These are phyloP conservation scores for Puntigrus tetrazona DNA, from an alignment of 2,113 vertebrate species.

Conservation along the genomic window DNA sequence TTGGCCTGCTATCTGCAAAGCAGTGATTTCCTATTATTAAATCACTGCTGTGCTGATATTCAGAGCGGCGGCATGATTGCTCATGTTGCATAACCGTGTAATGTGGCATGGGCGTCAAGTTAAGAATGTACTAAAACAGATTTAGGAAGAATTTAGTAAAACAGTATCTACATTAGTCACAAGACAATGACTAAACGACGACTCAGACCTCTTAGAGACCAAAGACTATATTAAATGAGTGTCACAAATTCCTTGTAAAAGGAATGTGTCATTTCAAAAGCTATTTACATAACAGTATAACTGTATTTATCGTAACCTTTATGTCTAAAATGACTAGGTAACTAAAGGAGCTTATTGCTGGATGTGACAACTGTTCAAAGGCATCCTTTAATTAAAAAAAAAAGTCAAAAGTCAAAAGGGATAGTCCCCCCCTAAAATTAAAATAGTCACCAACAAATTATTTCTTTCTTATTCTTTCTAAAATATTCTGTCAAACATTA, in stretches of 20 bases:
- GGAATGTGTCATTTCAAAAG: slow-evolving; percentile 31
- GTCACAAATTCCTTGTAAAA: slow-evolving; percentile 35
- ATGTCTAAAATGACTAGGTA: not conserved
- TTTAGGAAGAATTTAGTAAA: slow-evolving; percentile 11
- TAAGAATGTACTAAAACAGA: slow-evolving; percentile 10
- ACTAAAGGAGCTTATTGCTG: slow-evolving; percentile 24
- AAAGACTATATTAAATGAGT: slow-evolving; percentile 37
- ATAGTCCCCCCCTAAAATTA: too few relatives aligned
- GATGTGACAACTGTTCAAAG: not conserved
- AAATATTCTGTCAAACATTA: not conserved
- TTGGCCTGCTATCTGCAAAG: not conserved
- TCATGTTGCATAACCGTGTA: not conserved
- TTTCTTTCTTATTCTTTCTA: too few relatives aligned
- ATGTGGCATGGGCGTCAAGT: slow-evolving; percentile 9
- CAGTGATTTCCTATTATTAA: too few relatives aligned
- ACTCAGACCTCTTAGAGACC: slow-evolving; percentile 35
- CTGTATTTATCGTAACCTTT: not conserved
- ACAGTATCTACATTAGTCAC: slow-evolving; percentile 18
- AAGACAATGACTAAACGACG: not conserved
- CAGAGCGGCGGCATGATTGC: not conserved
- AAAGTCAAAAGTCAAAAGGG: too few relatives aligned
- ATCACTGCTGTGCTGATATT: not conserved
- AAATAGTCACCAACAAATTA: too few relatives aligned
- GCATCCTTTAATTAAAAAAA: not conserved
- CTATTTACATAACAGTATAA: slow-evolving; percentile 42